phyloP scores from a whole-genome alignment of 2,797 vertebrate genomes.

The Enteromius mattozi region DNA sequence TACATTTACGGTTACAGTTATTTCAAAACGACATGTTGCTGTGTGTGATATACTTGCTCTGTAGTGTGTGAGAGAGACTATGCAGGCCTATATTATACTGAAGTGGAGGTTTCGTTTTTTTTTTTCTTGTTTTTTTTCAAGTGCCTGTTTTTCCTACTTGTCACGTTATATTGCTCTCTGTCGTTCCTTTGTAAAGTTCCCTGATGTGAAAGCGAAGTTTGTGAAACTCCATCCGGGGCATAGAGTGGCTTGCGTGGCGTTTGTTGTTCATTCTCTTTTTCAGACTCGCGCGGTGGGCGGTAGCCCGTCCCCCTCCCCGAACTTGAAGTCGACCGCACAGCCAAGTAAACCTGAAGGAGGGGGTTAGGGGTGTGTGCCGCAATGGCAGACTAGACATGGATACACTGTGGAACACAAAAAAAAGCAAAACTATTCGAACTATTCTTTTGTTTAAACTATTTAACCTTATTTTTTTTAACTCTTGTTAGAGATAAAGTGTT shows the following conservation, averaged over 20 bases:
- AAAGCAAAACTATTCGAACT: background rate
- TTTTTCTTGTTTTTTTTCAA: no score
- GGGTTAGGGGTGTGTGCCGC: background rate
- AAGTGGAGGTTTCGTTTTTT: background rate
- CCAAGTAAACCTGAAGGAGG: slow-evolving; percentile 70
- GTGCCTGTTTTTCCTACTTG: background rate
- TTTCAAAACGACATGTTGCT: background rate
- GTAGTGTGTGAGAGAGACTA: background rate
- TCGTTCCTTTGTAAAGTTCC: background rate
- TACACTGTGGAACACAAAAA: background rate
- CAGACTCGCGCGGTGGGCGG: slow-evolving; percentile 48
- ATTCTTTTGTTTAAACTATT: background rate
- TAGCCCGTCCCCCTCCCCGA: slow-evolving; percentile 75
- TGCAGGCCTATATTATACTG: background rate
- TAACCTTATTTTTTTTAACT: slow-evolving; percentile 18
- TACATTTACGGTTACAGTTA: background rate
- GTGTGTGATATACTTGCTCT: background rate
- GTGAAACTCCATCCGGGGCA: slow-evolving; percentile 74
- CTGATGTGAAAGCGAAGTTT: slow-evolving; percentile 6
- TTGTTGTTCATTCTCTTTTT: slow-evolving; percentile 62
- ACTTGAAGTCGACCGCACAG: slow-evolving; percentile 83
- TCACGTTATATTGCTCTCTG: slow-evolving; percentile 10
- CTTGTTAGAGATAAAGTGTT: background rate
- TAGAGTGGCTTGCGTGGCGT: slow-evolving; percentile 60
- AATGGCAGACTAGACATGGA: slow-evolving; percentile 3